phyloP scores from a whole-genome alignment of 2,797 vertebrate species.

The Schizothorax lantsangensis region DNA sequence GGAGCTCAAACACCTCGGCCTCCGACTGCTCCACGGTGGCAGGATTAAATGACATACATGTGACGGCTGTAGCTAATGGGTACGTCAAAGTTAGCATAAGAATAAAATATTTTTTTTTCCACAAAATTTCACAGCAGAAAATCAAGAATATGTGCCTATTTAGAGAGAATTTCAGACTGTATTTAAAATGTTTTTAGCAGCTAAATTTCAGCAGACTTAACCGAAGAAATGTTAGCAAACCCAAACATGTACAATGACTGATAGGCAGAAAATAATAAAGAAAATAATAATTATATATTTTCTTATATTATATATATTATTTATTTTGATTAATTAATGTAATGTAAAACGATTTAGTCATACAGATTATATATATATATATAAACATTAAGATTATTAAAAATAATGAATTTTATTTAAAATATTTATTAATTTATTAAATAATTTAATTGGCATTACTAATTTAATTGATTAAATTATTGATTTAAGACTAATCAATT shows the following conservation, averaged over 20 bases:
- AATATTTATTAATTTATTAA: no score
- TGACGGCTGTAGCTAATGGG: background rate
- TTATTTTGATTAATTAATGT: background rate
- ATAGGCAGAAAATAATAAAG: background rate
- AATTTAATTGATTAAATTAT: background rate
- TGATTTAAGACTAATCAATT: background rate
- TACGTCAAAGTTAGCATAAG: background rate
- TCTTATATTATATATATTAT: background rate
- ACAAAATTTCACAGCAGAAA: background rate
- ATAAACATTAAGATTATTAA: no score
- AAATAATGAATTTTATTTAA: no score
- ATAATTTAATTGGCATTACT: background rate
- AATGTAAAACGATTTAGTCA: background rate
- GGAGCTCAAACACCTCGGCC: constrained; percentile 7
- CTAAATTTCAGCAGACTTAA: background rate
- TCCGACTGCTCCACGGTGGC: background rate
- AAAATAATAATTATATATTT: background rate
- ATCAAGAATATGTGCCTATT: background rate
- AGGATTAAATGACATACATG: background rate
- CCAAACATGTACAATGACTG: background rate
- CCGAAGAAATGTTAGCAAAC: background rate
- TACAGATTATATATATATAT: no score
- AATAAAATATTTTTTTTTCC: background rate
- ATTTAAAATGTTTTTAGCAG: background rate
- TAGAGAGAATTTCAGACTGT: background rate